Evolutionary conservation across 2,797 vertebrate species (phyloP).

Genomic region (Steatocranus sp.): DNA sequence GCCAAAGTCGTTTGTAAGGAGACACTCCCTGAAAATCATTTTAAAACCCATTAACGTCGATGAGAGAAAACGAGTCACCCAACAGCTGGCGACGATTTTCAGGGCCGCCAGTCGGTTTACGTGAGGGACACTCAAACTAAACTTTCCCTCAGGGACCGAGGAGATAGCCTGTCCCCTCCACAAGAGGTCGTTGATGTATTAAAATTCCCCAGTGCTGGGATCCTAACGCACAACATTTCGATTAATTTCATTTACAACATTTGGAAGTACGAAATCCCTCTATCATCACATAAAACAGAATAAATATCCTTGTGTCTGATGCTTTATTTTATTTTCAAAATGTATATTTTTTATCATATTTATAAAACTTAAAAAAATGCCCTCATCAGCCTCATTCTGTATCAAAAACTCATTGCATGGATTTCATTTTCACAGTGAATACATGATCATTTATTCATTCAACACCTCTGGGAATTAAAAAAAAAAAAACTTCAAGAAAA

Average conservation of each 20-base stretch:
- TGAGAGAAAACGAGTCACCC: conserved; percentile 3
- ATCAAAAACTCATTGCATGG: not conserved
- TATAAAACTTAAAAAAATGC: not conserved
- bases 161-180: conserved; percentile 55
- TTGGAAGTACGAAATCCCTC: not conserved
- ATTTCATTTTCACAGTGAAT: not conserved
- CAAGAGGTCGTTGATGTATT: conserved; percentile 79
- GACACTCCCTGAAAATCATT: conserved; percentile 32
- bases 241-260: not conserved
- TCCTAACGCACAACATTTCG: not conserved
- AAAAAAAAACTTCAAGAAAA: not conserved
- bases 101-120: not conserved
- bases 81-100: not conserved
- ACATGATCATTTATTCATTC: not conserved
- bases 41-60: conserved; percentile 35
- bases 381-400: not conserved
- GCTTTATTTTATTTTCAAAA: not conserved
- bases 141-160: not conserved
- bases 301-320: not conserved
- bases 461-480: not conserved
- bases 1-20: conserved; percentile 33
- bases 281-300: not conserved
- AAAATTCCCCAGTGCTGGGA: conserved; percentile 31
- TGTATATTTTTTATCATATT: not conserved
- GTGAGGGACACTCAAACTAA: not conserved